Evolutionary conservation across 2,888 invertebrate genomes (phyloP).

Genomic region (Drosophila yooni): DNA sequence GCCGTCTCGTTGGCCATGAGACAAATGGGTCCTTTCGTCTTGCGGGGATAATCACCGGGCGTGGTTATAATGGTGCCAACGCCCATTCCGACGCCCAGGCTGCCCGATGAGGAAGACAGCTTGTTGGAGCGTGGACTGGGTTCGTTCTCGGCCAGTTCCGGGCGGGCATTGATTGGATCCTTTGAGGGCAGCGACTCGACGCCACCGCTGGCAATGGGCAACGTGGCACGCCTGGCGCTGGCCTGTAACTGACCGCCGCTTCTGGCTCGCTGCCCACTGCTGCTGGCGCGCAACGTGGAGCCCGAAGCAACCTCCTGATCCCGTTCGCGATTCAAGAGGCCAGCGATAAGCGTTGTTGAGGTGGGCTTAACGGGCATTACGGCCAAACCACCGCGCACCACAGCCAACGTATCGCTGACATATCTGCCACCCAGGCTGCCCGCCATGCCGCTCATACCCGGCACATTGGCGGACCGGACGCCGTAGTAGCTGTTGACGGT

Average conservation of each 20-base stretch:
- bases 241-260: slow-evolving; percentile 79
- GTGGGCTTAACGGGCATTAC: slow-evolving; percentile 90
- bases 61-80: slow-evolving; percentile 83
- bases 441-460: slow-evolving; percentile 56
- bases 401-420: slow-evolving; percentile 79
- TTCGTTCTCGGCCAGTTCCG: slow-evolving; percentile 49
- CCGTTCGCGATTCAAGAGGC: slow-evolving; percentile 89
- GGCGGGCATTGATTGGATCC: slow-evolving; percentile 22
- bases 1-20: slow-evolving; percentile 65
- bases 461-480: slow-evolving; percentile 62
- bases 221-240: slow-evolving; percentile 70
- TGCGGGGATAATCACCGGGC: slow-evolving; percentile 83
- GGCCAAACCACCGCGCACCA: slow-evolving; percentile 73
- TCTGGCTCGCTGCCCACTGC: slow-evolving; percentile 76
- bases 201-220: slow-evolving; percentile 62
- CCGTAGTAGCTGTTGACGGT: slow-evolving; percentile 80
- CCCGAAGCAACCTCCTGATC: slow-evolving; percentile 74
- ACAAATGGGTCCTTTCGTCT: slow-evolving; percentile 83
- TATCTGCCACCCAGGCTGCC: slow-evolving; percentile 76
- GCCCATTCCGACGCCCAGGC: slow-evolving; percentile 78
- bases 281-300: slow-evolving; percentile 58
- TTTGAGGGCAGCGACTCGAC: slow-evolving; percentile 46
- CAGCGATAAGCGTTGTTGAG: slow-evolving; percentile 93
- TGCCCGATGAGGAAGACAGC: slow-evolving; percentile 82
- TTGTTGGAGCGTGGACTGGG: slow-evolving; percentile 75